These are phyloP conservation scores for Agriopis leucophaearia DNA, from an alignment of 2,888 invertebrate species.

Conservation along the genomic window DNA sequence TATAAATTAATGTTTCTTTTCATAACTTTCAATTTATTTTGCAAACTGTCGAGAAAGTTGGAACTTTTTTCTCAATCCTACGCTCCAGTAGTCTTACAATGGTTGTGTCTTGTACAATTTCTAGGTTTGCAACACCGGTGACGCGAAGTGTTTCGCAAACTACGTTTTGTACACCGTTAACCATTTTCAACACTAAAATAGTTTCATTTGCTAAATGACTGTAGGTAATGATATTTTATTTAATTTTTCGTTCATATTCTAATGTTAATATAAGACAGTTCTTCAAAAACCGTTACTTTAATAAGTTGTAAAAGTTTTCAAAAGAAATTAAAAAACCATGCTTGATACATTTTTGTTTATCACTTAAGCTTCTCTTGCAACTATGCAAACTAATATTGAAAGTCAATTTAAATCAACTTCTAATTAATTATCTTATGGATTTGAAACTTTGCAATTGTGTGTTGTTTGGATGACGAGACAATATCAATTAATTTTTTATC, in stretches of 20 bases:
- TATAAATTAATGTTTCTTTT: conserved; percentile 54
- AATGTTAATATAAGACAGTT: background rate
- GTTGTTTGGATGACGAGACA: too few relatives aligned
- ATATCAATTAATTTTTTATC: too few relatives aligned
- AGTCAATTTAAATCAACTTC: too few relatives aligned
- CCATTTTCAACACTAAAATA: conserved; percentile 29
- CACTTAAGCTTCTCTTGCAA: too few relatives aligned
- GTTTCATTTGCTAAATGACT: conserved; percentile 33
- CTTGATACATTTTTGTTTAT: too few relatives aligned
- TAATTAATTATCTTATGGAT: too few relatives aligned
- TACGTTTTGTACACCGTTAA: conserved; percentile 51
- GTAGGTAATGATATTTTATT: conserved; percentile 34
- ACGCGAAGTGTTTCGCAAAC: conserved; percentile 74
- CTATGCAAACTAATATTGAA: too few relatives aligned
- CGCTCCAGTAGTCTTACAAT: conserved; percentile 80
- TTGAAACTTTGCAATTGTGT: too few relatives aligned
- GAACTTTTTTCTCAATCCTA: conserved; percentile 82
- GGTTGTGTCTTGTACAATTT: conserved; percentile 76
- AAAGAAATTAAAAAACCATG: too few relatives aligned
- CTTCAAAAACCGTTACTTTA: background rate
- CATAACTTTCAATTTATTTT: conserved; percentile 75
- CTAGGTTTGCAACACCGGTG: conserved; percentile 75
- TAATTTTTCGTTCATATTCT: background rate
- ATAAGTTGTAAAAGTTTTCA: background rate
- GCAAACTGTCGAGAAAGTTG: conserved; percentile 75